Percentiles rank a stretch among this genome's conserved stretches.
phyloP scores from a whole-genome alignment of 1,140 invertebrate genomes.

The Drosophila teissieri region DNA sequence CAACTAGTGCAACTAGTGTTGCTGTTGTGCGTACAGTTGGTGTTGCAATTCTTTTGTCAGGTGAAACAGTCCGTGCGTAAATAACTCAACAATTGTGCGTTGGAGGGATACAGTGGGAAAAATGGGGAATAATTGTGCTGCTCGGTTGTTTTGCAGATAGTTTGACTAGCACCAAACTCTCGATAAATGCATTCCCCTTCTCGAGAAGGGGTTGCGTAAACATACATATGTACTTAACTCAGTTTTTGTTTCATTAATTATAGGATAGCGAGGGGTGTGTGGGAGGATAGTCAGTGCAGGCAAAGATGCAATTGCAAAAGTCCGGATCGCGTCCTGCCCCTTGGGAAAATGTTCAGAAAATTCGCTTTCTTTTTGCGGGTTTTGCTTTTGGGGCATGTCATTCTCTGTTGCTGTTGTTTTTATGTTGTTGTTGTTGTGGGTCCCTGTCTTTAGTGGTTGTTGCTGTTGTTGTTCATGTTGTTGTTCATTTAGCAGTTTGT shows the following conservation, averaged over 20 bases:
- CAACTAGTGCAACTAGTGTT: slow-evolving; percentile 31
- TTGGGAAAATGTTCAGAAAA: slow-evolving; percentile 41
- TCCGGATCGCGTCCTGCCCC: slow-evolving; percentile 69
- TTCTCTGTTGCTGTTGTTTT: slow-evolving; percentile 44
- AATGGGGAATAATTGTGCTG: slow-evolving; percentile 29
- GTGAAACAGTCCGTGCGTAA: slow-evolving; percentile 76
- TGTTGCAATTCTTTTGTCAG: slow-evolving; percentile 52
- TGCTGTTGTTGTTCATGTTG: slow-evolving; percentile 16
- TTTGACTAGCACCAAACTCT: slow-evolving; percentile 84
- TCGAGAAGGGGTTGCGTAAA: slow-evolving; percentile 55
- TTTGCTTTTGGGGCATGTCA: slow-evolving; percentile 35
- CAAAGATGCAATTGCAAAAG: slow-evolving; percentile 66
- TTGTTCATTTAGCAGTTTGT: slow-evolving; percentile 38
- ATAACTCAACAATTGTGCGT: slow-evolving; percentile 63
- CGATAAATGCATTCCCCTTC: slow-evolving; percentile 51
- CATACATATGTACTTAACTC: slow-evolving; percentile 72
- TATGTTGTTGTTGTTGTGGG: slow-evolving; percentile 27
- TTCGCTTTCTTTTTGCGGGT: slow-evolving; percentile 43
- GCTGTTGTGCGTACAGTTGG: slow-evolving; percentile 46
- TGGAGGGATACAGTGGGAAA: slow-evolving; percentile 12
- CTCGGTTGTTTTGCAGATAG: slow-evolving; percentile 74
- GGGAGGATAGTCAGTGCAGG: slow-evolving; percentile 70
- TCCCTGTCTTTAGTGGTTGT: slow-evolving; percentile 49
- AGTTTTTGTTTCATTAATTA: slow-evolving; percentile 65
- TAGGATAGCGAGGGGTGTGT: slow-evolving; percentile 25